Evolutionary conservation across 2,888 invertebrate species (phyloP), one percentile per base, ranked within the genome.

Genomic region (Drosophila paramelanica): DNA sequence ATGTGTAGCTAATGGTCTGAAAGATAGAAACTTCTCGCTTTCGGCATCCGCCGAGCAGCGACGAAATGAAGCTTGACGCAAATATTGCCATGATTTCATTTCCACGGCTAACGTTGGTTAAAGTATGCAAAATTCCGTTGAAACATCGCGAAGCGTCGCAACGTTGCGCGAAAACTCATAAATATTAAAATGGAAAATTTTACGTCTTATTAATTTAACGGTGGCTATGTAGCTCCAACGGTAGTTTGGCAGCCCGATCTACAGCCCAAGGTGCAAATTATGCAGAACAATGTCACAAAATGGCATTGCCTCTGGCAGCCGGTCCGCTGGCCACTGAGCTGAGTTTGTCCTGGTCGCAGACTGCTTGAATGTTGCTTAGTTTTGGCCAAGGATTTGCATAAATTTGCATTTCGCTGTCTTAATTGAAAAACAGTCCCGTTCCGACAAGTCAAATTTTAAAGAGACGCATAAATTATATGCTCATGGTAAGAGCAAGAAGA

Each of bases 171-270:
- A 62, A 81, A 78, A 73, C 86, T 88, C 90, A 88, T 90, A 88
- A 88, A 88, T 88, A 88, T 88, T 90, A 88, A 88, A 88, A 88
- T 88, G 88, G 77, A 69, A 77, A 89, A 90, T 88, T 90, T 90
- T 66, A 83, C 83, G 90, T 88, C 89, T 88, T 88, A 88, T 88
- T 88, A 84, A 84, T 88, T 84, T 84, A 88, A 88, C 85, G 79
- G 71, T 84, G 76, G 85, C 85, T 79, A 69, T 74, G 65, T 47
- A 69, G 75, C 53, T 64, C 52, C 75, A 79, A 62, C 83, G 87
- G 89, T 88, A 87, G 87, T 87, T 83, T 59, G 62, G 49, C 73
- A 64, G 71, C 61, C 43, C 57, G 59, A 73, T 72, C 73, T 57
- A 39, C 36, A 43, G 61, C 72, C 71, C 62, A 72, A 84, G 82